phyloP scores from a whole-genome alignment of 2,797 vertebrate species.

The Emys orbicularis region DNA sequence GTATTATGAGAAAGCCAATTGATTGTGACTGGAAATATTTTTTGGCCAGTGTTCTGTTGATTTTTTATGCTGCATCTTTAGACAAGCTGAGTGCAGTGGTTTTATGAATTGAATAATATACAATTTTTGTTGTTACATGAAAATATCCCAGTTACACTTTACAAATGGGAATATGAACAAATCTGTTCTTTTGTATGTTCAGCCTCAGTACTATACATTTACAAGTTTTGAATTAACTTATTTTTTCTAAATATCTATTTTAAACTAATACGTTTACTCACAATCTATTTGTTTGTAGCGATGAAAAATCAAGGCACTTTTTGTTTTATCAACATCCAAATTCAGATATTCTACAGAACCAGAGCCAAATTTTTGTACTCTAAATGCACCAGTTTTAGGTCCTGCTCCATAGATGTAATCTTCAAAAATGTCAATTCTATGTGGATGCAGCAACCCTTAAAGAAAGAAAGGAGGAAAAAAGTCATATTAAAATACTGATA shows the following conservation, averaged over 20 bases:
- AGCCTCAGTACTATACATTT: background rate
- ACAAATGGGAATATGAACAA: background rate
- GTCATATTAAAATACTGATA: background rate
- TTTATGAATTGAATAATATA: background rate
- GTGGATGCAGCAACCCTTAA: conserved; percentile 94
- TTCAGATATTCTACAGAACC: conserved; percentile 87
- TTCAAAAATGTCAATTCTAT: conserved; percentile 97
- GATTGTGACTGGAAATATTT: background rate
- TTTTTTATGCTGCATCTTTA: background rate
- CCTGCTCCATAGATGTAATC: conserved; percentile 97
- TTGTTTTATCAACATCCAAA: conserved; percentile 92
- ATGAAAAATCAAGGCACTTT: conserved; percentile 93
- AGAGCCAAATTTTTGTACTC: conserved; percentile 94
- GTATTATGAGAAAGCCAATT: background rate
- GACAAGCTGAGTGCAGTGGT: accelerated
- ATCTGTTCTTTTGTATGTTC: background rate
- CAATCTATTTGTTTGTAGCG: conserved; percentile 95
- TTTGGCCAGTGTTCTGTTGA: background rate
- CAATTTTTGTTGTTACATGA: background rate
- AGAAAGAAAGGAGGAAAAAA: conserved; percentile 26
- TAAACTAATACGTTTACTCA: conserved; percentile 80
- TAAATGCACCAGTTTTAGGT: conserved; percentile 93
- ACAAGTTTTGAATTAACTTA: background rate
- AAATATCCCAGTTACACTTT: background rate
- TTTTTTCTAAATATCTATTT: background rate